These are phyloP conservation scores for Priocnemis perturbator DNA, from an alignment of 2,888 invertebrate species.

Conservation along the genomic window DNA sequence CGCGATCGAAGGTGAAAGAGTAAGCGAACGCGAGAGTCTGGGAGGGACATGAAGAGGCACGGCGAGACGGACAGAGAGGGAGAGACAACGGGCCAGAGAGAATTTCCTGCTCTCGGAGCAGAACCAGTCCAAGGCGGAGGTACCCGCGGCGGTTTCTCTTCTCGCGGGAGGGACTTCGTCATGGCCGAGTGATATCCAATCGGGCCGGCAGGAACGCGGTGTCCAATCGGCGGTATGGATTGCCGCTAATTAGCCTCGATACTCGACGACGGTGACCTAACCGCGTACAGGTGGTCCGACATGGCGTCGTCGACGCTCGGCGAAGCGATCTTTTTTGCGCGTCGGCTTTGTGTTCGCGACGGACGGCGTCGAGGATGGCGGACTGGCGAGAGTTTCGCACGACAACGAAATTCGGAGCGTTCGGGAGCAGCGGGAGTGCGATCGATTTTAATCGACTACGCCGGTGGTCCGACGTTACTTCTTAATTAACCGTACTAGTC, in stretches of 20 bases:
- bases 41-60: constrained; percentile 1
- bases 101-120: constrained; percentile 32
- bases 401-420: no score
- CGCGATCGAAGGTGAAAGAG: neutral
- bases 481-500: constrained; percentile 58
- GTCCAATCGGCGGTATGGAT: constrained; percentile 57
- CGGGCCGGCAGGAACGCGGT: constrained; percentile 48
- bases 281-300: constrained; percentile 59
- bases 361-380: neutral
- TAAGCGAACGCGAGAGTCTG: neutral
- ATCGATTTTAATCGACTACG: constrained; percentile 32
- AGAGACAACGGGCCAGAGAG: constrained; percentile 25
- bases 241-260: constrained; percentile 67
- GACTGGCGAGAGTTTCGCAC: no score
- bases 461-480: constrained; percentile 62
- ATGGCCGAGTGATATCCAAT: constrained; percentile 67
- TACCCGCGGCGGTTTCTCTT: constrained; percentile 33
- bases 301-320: constrained; percentile 20
- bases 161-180: constrained; percentile 65
- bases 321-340: no score
- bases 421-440: neutral
- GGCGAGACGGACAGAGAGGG: neutral
- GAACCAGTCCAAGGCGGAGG: constrained; percentile 49
- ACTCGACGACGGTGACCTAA: constrained; percentile 54
- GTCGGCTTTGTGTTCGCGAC: neutral